phyloP scores from a whole-genome alignment of 1,140 invertebrate genomes.

The Drosophila nannoptera region DNA sequence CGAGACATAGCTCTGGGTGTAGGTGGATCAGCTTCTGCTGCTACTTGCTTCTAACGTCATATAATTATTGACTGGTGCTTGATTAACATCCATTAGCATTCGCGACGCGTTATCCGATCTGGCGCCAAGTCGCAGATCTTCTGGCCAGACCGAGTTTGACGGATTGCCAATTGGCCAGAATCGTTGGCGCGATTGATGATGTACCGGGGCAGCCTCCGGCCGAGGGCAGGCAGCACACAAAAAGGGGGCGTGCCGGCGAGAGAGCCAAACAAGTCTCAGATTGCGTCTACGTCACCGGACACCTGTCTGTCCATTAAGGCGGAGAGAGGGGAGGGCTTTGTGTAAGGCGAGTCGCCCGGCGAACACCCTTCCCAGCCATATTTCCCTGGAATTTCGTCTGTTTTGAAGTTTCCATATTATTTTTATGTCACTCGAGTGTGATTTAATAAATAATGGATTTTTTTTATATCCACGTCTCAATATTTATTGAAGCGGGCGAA shows the following conservation, averaged over 20 bases:
- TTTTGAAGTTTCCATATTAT: too few relatives aligned
- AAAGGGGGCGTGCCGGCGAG: conserved; percentile 23
- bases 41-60: conserved; percentile 15
- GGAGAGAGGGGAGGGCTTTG: not conserved
- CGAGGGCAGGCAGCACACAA: not conserved
- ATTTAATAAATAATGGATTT: conserved; percentile 6
- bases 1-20: not conserved
- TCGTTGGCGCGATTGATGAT: not conserved
- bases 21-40: conserved; percentile 3
- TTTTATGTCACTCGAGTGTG: not conserved
- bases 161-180: not conserved
- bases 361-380: not conserved
- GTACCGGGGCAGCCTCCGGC: not conserved
- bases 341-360: not conserved
- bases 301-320: conserved; percentile 4
- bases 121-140: not conserved
- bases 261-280: conserved; percentile 7
- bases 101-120: not conserved
- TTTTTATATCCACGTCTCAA: not conserved
- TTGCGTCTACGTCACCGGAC: conserved; percentile 33
- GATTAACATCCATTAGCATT: conserved; percentile 47
- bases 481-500: not conserved
- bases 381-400: not conserved
- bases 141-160: not conserved
- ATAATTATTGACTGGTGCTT: conserved; percentile 28